A percentile compares a stretch with the other conserved stretches of the same genome.
These are phyloP conservation scores for Nycteola revayana DNA, from an alignment of 2,888 invertebrate species.

Conservation along the genomic window DNA sequence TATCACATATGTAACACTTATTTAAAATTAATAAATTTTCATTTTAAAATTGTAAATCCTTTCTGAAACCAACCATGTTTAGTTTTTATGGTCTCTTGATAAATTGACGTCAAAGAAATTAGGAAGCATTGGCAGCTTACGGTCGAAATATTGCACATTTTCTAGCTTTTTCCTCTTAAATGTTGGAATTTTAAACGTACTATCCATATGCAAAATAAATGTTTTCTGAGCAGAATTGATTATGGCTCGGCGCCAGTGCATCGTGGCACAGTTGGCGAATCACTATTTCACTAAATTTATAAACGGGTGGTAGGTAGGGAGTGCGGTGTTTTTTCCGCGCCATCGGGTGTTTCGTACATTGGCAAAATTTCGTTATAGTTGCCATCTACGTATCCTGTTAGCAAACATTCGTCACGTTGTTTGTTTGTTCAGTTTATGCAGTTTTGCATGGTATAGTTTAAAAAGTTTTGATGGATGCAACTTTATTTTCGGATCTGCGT, in stretches of 20 bases:
- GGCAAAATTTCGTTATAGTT: conserved; percentile 14
- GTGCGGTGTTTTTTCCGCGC: conserved; percentile 21
- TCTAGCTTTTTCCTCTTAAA: conserved; percentile 14
- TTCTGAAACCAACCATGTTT: too few species aligned
- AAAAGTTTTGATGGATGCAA: too few species aligned
- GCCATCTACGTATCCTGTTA: conserved; percentile 7
- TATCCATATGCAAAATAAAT: conserved; percentile 26
- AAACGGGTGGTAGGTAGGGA: conserved; percentile 15
- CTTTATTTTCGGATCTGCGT: too few species aligned
- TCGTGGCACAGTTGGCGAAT: conserved; percentile 33
- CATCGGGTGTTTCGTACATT: conserved; percentile 18
- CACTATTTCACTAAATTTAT: conserved; percentile 29
- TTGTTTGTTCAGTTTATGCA: too few species aligned
- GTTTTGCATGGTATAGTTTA: too few species aligned
- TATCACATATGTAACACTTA: too few species aligned
- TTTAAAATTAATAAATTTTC: too few species aligned
- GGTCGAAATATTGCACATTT: too few species aligned
- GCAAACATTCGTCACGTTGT: conserved; percentile 16
- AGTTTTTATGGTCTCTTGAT: too few species aligned
- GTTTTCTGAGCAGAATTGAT: conserved; percentile 34
- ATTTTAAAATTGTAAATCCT: too few species aligned
- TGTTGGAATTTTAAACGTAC: conserved; percentile 21
- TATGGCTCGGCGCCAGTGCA: conserved; percentile 39
- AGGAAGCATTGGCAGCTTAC: too few species aligned
- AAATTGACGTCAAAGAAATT: too few species aligned